Conservation (phyloP, 2,797 vertebrate genomes). For the Columba guinea region DNA sequence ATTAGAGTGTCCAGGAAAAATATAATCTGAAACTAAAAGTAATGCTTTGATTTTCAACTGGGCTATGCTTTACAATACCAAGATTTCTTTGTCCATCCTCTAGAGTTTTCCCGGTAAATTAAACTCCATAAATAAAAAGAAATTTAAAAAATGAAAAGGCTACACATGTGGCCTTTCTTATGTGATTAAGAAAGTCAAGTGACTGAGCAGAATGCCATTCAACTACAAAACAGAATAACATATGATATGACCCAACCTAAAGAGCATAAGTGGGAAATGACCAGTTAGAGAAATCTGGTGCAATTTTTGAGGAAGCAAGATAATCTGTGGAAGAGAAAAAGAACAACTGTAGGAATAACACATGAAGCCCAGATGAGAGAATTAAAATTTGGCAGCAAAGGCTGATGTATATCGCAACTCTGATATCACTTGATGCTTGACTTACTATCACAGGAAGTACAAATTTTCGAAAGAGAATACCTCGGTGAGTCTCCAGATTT, state of each 20-base stretch:
- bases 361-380: not conserved
- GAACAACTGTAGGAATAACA: not conserved
- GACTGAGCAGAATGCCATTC: not conserved
- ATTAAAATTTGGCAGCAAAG: not conserved
- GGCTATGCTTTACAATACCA: accelerated
- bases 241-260: not conserved
- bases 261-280: not conserved
- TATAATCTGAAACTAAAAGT: not conserved
- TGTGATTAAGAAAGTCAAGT: not conserved
- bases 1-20: not conserved
- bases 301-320: not conserved
- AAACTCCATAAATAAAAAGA: not conserved
- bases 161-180: not conserved
- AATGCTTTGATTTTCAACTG: not conserved
- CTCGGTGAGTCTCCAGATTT: not conserved
- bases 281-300: not conserved
- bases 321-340: not conserved
- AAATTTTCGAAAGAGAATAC: not conserved
- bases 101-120: not conserved
- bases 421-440: not conserved
- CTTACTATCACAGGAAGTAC: not conserved
- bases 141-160: not conserved
- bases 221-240: accelerated
- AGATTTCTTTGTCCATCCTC: not conserved
- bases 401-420: not conserved